phyloP scores from a whole-genome alignment of 2,888 invertebrate species.

The Tetrapedia diversipes region DNA sequence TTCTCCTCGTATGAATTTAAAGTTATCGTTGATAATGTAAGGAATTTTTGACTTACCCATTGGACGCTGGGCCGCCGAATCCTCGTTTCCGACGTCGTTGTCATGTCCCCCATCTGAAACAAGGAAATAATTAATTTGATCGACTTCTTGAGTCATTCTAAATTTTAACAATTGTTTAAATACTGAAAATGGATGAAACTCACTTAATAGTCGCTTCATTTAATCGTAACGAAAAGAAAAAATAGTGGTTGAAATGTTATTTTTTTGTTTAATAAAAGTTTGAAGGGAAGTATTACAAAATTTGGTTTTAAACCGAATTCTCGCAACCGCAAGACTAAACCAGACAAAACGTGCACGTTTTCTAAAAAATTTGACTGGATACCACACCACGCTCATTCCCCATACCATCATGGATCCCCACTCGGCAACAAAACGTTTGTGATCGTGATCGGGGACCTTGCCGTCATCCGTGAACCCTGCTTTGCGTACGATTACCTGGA shows the following conservation, averaged over 20 bases:
- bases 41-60: conserved; percentile 73
- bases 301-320: not conserved
- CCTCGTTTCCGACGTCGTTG: conserved; percentile 10
- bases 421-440: conserved; percentile 46
- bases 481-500: conserved; percentile 55
- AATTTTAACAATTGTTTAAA: not conserved
- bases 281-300: too few relatives aligned
- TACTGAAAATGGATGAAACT: not conserved
- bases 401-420: conserved; percentile 50
- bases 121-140: too few relatives aligned
- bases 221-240: not conserved
- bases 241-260: too few relatives aligned
- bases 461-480: conserved; percentile 54
- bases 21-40: not conserved
- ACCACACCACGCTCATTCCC: conserved; percentile 16
- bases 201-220: not conserved
- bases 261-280: not conserved
- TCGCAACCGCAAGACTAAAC: not conserved
- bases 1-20: not conserved
- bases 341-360: conserved; percentile 26
- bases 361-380: conserved; percentile 44
- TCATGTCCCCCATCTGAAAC: conserved; percentile 72
- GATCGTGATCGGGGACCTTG: conserved; percentile 53
- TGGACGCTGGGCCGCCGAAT: conserved; percentile 73
- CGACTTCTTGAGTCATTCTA: not conserved